Conservation (phyloP, 2,888 invertebrate species). For the Anaspis maculata region DNA sequence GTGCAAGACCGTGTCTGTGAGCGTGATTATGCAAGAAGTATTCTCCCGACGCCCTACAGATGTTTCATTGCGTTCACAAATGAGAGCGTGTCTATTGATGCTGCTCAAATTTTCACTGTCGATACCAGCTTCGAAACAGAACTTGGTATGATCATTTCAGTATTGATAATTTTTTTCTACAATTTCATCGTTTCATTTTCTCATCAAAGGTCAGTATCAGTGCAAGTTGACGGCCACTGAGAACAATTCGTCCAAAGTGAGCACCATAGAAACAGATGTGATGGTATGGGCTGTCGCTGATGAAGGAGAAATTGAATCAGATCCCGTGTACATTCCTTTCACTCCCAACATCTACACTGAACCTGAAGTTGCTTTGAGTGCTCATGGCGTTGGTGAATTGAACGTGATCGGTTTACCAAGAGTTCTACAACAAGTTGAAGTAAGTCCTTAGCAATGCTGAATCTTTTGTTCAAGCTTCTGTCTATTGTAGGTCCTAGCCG, state of each 20-base stretch:
- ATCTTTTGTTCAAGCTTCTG: slow-evolving; percentile 6
- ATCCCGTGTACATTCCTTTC: slow-evolving; percentile 31
- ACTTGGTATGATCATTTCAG: slow-evolving; percentile 25
- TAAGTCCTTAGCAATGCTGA: slow-evolving; percentile 22
- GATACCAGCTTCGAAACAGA: slow-evolving; percentile 35
- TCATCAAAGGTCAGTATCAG: slow-evolving; percentile 39
- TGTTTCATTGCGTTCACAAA: slow-evolving; percentile 37
- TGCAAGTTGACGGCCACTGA: slow-evolving; percentile 33
- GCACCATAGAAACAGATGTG: slow-evolving; percentile 32
- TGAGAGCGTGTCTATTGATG: slow-evolving; percentile 22
- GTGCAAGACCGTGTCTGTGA: too few relatives aligned
- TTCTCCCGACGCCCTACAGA: slow-evolving; percentile 32
- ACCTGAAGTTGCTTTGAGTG: slow-evolving; percentile 21
- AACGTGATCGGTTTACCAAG: slow-evolving; percentile 47
- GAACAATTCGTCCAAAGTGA: slow-evolving; percentile 24
- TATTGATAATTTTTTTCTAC: slow-evolving; percentile 4
- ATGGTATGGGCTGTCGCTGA: slow-evolving; percentile 31
- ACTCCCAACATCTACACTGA: slow-evolving; percentile 34
- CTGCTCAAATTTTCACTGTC: slow-evolving; percentile 33
- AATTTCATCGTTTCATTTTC: slow-evolving; percentile 14
- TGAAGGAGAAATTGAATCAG: slow-evolving; percentile 27
- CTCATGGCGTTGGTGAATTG: slow-evolving; percentile 28
- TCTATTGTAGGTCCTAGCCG: slow-evolving; percentile 29
- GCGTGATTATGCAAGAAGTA: too few relatives aligned
- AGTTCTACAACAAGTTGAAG: slow-evolving; percentile 49